Evolutionary conservation across 2,797 vertebrate genomes (phyloP), one percentile per base, ranked within the genome.

Genomic region (Periparus ater): DNA sequence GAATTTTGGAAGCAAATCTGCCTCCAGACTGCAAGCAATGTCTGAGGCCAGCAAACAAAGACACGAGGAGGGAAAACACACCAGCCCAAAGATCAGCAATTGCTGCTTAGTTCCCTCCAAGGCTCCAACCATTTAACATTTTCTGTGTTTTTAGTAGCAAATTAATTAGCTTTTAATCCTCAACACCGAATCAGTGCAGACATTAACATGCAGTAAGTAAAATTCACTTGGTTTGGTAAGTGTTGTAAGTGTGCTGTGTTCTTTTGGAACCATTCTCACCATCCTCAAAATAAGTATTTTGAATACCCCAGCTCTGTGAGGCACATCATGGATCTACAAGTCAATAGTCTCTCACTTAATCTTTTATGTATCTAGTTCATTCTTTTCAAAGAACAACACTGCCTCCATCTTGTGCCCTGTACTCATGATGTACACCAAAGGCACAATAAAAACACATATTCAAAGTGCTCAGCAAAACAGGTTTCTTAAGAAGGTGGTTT

Each of bases 401-500:
- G 36, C 44, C 74, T 87, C 57, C 27, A 29, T 60, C 50, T 85
- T 62, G 47, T 76, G n/a, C 77, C 73, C 40, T 82, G 13, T 75
- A 73, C 26, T 86, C 50, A 51, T 38, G 80, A 29, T 22, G 10
- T 45, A 14, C 34, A 72, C 36, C 21, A 73, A 90, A 85, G 23
- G 71, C 44, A 70, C 26, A 60, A 73, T 36, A 63, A 81, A 93
- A 81, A 38, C 44, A 70, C 6, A 9, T 20, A 91, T 60, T 58
- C 53, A 81, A 92, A 91, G 73, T 63, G 36, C 45, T 91, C 61
- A 89, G 79, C 34, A 89, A 92, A 92, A 80, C n/a, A 85, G 34
- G 29, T 67, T 95, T 78, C 34, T 85, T 86, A 88, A 86, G 58
- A 89, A 92, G 48, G 51, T 86, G 72, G 60, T 63, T 95, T 95